phyloP scores from a whole-genome alignment of 1,140 invertebrate species.

The Drusus annulatus region DNA sequence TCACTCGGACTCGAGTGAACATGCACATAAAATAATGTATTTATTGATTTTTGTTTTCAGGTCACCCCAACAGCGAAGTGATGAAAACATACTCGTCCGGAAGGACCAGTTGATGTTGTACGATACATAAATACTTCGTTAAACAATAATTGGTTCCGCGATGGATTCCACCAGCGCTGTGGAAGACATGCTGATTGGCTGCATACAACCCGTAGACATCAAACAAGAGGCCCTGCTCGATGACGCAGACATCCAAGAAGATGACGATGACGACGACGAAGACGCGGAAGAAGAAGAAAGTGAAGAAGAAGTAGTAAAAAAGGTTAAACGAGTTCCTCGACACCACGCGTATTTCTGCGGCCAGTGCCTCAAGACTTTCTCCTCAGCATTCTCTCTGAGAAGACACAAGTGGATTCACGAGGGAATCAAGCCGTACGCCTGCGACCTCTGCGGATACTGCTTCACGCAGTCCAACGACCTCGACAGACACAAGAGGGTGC shows the following conservation, averaged over 20 bases:
- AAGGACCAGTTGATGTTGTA: not conserved
- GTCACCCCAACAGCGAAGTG: not conserved
- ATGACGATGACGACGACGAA: not conserved
- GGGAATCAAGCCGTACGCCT: constrained; percentile 20
- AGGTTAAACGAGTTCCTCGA: not conserved
- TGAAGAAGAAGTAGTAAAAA: not conserved
- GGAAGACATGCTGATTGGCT: not conserved
- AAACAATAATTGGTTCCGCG: not conserved
- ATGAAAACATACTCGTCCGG: not conserved
- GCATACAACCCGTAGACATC: not conserved
- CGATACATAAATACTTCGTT: not conserved
- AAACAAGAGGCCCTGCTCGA: not conserved
- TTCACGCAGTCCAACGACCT: constrained; percentile 29
- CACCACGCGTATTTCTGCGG: not conserved
- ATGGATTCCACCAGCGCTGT: not conserved
- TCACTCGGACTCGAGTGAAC: too few species aligned
- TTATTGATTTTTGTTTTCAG: not conserved
- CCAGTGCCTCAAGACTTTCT: constrained; percentile 3
- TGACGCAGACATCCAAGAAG: not conserved
- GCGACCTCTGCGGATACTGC: constrained; percentile 21
- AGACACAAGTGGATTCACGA: constrained; percentile 31
- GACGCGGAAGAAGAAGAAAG: not conserved
- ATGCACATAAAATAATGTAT: too few species aligned
- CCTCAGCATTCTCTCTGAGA: constrained; percentile 2
- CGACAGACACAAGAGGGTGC: constrained; percentile 14